Base-by-base conservation (phyloP, 2,888 invertebrate genomes). In the Leptopterna dolabrata region DNA sequence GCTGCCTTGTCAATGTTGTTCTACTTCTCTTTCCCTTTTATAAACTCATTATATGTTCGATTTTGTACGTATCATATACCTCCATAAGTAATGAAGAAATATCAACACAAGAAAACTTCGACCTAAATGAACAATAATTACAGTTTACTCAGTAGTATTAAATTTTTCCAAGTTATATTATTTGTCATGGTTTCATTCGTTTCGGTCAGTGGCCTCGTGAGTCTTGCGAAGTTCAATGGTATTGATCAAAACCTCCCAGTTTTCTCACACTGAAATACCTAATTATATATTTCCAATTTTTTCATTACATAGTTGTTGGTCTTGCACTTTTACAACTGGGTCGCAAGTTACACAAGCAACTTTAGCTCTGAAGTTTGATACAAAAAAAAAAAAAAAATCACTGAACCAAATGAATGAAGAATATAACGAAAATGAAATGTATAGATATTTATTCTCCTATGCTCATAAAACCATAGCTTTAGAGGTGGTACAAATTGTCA, bases 381-480 rank as follows among this genome's bases (percentile, higher is more conserved):
- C 9, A 29, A 70, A 70, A 19, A 70, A 41, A 73, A 9, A 30
- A 0, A 13, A 73, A 3, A 63, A 63, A 63, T 63, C 45, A 78
- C 78, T 78, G 78, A 78, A 78, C 78, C 78, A 78, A 45, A 63
- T 63, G 24, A 63, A 63, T 4, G 63, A 63, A 63, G 24, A 63
- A 24, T 63, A 27, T 1, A 73, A 78, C 43, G n/a, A 27, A 36
- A 36, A 24, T 4, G 14, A 71, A 71, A 71, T 27, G 11, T 45
- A 45, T 70, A 70, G 83, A 27, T 83, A 41, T 70, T 83, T 36
- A 83, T 51, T 83, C 83, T 83, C 85, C 85, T 85, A 73, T 45
- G 85, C 85, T 85, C 85, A 85, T 85, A 85, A 71, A 85, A 73
- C 76, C 85, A 85, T 85, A 85, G 85, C 85, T 85, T 85, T 85